Conservation (phyloP, 2,113 vertebrate species). For the Vimba vimba region DNA sequence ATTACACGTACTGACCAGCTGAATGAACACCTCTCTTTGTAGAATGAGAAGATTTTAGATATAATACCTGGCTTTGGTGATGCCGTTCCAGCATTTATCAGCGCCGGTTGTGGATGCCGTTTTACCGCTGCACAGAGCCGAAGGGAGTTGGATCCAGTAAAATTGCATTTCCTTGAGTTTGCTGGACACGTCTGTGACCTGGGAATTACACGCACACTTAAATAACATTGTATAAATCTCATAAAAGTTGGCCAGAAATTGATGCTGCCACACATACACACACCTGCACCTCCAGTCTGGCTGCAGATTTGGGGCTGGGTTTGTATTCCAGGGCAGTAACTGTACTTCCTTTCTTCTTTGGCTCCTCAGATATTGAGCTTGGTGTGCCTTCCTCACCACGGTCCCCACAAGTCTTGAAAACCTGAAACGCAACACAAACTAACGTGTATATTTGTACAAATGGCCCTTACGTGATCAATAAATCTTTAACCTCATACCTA, state of each 20-base stretch:
- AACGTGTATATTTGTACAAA: neutral
- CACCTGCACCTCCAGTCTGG: slow-evolving; percentile 82
- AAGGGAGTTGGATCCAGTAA: slow-evolving; percentile 89
- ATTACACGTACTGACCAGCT: neutral
- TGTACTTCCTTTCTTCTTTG: slow-evolving; percentile 71
- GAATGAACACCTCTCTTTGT: neutral
- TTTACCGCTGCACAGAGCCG: slow-evolving; percentile 85
- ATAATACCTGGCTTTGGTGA: slow-evolving; percentile 82
- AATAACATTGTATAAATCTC: slow-evolving; percentile 3
- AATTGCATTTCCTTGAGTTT: slow-evolving; percentile 85
- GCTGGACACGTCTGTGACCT: slow-evolving; percentile 88
- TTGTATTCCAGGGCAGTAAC: slow-evolving; percentile 71
- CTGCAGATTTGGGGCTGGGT: slow-evolving; percentile 58
- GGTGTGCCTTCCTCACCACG: slow-evolving; percentile 69
- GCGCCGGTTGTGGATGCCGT: slow-evolving; percentile 77
- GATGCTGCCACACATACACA: slow-evolving; percentile 66
- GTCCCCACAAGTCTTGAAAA: slow-evolving; percentile 88
- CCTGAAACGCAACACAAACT: slow-evolving; percentile 68
- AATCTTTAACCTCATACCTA: neutral
- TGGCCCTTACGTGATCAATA: neutral
- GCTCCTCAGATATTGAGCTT: slow-evolving; percentile 76
- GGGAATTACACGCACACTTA: slow-evolving; percentile 24
- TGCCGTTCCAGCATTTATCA: slow-evolving; percentile 96
- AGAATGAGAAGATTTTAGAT: neutral
- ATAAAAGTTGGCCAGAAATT: neutral